phyloP scores from a whole-genome alignment of 2,113 vertebrate species.

The Diglossa brunneiventris region DNA sequence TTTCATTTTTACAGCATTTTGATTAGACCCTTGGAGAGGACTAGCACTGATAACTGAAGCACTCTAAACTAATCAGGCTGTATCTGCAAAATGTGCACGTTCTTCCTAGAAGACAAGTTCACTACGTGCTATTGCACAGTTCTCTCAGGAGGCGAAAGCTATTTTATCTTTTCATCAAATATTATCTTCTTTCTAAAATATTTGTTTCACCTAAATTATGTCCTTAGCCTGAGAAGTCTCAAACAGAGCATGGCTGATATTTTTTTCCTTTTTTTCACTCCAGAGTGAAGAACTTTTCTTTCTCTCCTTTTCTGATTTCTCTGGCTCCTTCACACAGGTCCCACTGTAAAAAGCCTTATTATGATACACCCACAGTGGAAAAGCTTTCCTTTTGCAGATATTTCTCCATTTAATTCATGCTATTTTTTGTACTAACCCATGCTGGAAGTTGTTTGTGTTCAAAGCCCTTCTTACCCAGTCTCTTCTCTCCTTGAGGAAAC shows the following conservation, averaged over 20 bases:
- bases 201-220: conserved; percentile 1
- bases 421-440: not conserved
- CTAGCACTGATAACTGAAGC: not conserved
- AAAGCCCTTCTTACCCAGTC: not conserved
- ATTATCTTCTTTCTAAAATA: conserved; percentile 7
- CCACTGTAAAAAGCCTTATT: not conserved
- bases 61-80: not conserved
- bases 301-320: not conserved
- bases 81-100: not conserved
- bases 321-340: not conserved
- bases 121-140: not conserved
- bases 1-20: conserved; percentile 13
- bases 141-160: conserved; percentile 3
- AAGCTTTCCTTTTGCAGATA: not conserved
- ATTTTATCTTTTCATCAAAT: conserved; percentile 35
- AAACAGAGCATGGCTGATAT: not conserved
- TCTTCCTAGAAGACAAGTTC: not conserved
- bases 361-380: fast-evolving
- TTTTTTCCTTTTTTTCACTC: not conserved
- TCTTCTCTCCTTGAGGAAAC: not conserved
- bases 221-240: not conserved
- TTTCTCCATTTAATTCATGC: not conserved
- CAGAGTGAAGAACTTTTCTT: not conserved
- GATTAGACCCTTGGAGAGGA: conserved; percentile 36
- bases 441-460: not conserved